These are phyloP conservation scores for Gastracanthus pulcherrimus DNA, from an alignment of 2,888 invertebrate genomes.

Conservation along the genomic window DNA sequence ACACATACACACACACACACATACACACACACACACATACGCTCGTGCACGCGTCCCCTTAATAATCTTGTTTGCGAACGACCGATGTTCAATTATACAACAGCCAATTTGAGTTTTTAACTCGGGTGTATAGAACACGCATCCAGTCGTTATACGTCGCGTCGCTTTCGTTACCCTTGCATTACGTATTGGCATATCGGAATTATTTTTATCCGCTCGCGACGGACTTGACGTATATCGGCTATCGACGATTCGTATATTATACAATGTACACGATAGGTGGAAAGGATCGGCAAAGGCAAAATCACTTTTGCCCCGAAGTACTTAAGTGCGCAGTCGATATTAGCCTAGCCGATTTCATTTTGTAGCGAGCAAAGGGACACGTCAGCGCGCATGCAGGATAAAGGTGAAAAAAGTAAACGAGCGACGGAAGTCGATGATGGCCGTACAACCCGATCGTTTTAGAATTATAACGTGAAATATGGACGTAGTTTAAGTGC, in stretches of 20 bases:
- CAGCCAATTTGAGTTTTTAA: conserved; percentile 50
- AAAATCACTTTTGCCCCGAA: not conserved
- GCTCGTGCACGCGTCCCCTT: not conserved
- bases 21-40: not conserved
- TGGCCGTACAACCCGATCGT: too few relatives aligned
- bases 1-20: not conserved
- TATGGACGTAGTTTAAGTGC: too few relatives aligned
- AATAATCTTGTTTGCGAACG: conserved; percentile 52
- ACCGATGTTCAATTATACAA: conserved; percentile 51
- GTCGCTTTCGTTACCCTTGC: not conserved
- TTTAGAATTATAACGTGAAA: too few relatives aligned
- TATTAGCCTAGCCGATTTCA: conserved; percentile 1
- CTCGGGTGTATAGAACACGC: not conserved
- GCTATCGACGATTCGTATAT: not conserved
- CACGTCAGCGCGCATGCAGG: too few relatives aligned
- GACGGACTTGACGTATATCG: not conserved
- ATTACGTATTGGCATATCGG: conserved; percentile 47
- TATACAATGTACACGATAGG: not conserved
- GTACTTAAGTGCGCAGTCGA: not conserved
- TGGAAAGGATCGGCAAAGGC: not conserved
- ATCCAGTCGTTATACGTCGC: too few relatives aligned
- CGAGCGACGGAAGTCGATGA: too few relatives aligned
- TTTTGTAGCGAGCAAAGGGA: too few relatives aligned
- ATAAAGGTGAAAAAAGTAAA: too few relatives aligned
- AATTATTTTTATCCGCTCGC: conserved; percentile 40